A percentile compares a stretch with the other conserved stretches of the same genome.
phyloP scores from a whole-genome alignment of 2,113 vertebrate species.

The Clinocottus analis region DNA sequence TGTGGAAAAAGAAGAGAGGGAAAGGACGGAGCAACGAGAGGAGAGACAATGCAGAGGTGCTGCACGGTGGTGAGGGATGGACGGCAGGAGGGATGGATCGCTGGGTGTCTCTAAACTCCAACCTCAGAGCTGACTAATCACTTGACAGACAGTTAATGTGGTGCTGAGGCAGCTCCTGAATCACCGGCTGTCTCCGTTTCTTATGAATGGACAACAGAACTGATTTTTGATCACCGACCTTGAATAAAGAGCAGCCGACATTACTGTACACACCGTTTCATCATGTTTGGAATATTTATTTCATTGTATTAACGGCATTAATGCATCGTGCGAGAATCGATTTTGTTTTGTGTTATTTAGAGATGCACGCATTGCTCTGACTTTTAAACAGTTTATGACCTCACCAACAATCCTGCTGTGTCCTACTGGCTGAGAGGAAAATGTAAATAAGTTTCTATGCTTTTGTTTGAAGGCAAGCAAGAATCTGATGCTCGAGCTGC shows the following conservation, averaged over 20 bases:
- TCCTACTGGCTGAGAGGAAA: background rate
- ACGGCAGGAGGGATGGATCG: slow-evolving; percentile 36
- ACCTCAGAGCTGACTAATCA: slow-evolving; percentile 53
- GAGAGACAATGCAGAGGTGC: slow-evolving; percentile 40
- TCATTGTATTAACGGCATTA: background rate
- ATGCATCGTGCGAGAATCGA: no score
- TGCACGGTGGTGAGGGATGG: slow-evolving; percentile 42
- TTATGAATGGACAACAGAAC: slow-evolving; percentile 23
- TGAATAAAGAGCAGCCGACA: background rate
- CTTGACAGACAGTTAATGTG: slow-evolving; percentile 50
- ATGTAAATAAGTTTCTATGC: background rate
- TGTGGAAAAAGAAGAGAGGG: slow-evolving; percentile 25
- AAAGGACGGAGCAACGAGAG: slow-evolving; percentile 47
- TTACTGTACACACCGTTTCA: background rate
- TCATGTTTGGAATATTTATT: background rate
- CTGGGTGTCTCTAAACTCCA: slow-evolving; percentile 49
- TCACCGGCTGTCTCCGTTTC: slow-evolving; percentile 35
- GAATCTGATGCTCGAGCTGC: background rate
- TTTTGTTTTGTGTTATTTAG: background rate
- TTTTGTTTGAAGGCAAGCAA: background rate
- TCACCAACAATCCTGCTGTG: background rate
- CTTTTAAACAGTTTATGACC: background rate
- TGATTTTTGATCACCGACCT: slow-evolving; percentile 29
- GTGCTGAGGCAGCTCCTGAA: slow-evolving; percentile 56
- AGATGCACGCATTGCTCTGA: background rate